phyloP scores from a whole-genome alignment of 1,140 invertebrate species.

The Penaeus vannamei region DNA sequence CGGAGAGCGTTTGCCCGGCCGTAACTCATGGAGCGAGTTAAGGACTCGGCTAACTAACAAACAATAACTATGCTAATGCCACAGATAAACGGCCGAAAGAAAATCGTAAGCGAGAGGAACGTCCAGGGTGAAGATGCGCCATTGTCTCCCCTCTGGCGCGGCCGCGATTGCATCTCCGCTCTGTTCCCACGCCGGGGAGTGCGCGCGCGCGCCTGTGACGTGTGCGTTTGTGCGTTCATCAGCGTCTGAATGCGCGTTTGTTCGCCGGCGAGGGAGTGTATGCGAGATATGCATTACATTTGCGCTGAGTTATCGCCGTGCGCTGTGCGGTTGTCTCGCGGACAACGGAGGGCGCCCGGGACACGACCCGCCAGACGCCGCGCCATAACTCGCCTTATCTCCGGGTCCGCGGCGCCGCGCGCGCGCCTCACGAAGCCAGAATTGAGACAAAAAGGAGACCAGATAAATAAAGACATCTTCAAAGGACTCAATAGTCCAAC shows the following conservation, averaged over 20 bases:
- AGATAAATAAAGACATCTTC: slow-evolving; percentile 13
- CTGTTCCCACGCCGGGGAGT: neutral
- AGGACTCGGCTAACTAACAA: too few species aligned
- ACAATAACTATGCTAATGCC: neutral
- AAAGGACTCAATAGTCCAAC: slow-evolving; percentile 9
- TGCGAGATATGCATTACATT: too few species aligned
- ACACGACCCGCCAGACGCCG: too few species aligned
- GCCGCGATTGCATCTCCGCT: neutral
- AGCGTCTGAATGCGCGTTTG: neutral
- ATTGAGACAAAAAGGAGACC: neutral
- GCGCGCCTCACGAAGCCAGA: neutral
- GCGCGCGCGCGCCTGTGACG: neutral
- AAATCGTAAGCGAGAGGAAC: neutral
- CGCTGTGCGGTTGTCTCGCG: too few species aligned
- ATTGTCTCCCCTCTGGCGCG: neutral
- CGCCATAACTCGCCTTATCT: too few species aligned
- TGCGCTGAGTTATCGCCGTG: too few species aligned
- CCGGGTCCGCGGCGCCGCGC: too few species aligned
- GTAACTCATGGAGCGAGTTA: too few species aligned
- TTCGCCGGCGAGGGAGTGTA: too few species aligned
- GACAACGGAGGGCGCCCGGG: too few species aligned
- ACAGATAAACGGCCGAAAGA: neutral
- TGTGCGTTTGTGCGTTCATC: slow-evolving; percentile 2
- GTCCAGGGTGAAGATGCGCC: neutral
- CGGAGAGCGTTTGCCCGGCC: too few species aligned